Evolutionary conservation across 2,797 vertebrate species (phyloP), one percentile per base, ranked within the genome.

Genomic region (Centropyge bicolor): DNA sequence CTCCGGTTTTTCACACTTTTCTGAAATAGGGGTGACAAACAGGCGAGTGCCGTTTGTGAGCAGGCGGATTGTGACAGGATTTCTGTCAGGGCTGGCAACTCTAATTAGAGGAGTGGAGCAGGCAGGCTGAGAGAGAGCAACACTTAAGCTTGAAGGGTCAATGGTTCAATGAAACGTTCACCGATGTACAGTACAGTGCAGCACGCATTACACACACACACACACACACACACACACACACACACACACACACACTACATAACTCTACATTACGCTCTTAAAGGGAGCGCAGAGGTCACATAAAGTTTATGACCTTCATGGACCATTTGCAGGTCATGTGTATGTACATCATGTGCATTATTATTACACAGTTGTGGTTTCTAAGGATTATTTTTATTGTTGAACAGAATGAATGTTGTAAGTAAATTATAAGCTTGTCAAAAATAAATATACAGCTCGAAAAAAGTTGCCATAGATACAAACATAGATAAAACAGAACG

Each of bases 1-100:
- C 82, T 91, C 65, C 52, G 70, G 78, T 79, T 90, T 92, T 94
- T 92, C 88, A 87, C 90, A 93, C 91, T 49, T 87, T 86, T 88
- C 74, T 82, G 57, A 90, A 90, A 92, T 75, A 82, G 78, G 90
- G 86, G 86, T 92, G 91, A 92, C 85, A 91, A 91, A 91, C 80
- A 81, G 65, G 57, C 67, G 43, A 91, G 86, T 90, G 89, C 86
- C 86, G 84, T 94, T 93, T 92, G 76, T 76, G 80, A 90, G 83
- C 72, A 64, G 78, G 78, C 43, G 41, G 78, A 90, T 88, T 92
- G 81, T 87, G 91, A 90, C 87, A 88, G 77, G 81, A 85, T 87
- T 93, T 88, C 86, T 91, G 88, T 92, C 91, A 87, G 67, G 67
- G 54, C 88, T 90, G 88, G 83, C 84, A 91, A 91, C 81, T 93